Percentiles rank a stretch among this genome's conserved stretches.
phyloP scores from a whole-genome alignment of 2,113 vertebrate genomes.

The Microcebus jonahi region DNA sequence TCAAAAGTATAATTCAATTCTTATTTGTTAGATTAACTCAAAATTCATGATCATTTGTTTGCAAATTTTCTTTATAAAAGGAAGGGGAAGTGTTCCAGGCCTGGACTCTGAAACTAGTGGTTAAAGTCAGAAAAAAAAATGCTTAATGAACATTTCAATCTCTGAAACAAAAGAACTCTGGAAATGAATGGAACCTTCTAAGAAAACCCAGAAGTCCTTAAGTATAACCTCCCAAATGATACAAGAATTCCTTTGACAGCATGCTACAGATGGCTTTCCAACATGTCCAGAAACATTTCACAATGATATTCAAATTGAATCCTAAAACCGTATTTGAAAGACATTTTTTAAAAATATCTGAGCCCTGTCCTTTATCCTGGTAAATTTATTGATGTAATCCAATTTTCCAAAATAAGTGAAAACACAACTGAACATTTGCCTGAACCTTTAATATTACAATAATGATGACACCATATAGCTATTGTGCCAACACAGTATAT shows the following conservation, averaged over 20 bases:
- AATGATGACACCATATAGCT: constrained; percentile 64
- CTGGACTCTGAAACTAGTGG: neutral
- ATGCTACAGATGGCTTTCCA: constrained; percentile 6
- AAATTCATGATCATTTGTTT: neutral
- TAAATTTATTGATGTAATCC: constrained; percentile 65
- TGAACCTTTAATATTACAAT: constrained; percentile 50
- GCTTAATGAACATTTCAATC: neutral
- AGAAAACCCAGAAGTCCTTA: constrained; percentile 5
- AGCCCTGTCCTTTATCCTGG: constrained; percentile 29
- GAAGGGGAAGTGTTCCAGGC: fast-evolving
- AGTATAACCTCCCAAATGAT: neutral
- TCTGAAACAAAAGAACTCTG: constrained; percentile 6
- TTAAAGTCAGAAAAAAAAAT: neutral
- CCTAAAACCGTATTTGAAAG: constrained; percentile 28
- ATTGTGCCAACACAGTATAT: constrained; percentile 61
- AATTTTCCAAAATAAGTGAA: constrained; percentile 72
- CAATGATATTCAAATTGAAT: constrained; percentile 4
- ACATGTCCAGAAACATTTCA: constrained; percentile 24
- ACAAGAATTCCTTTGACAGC: constrained; percentile 17
- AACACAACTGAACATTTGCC: constrained; percentile 65
- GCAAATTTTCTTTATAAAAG: neutral
- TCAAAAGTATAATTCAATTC: neutral
- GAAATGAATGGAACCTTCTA: neutral
- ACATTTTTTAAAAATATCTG: neutral
- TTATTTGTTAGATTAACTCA: neutral